Evolutionary conservation across 1,140 invertebrate species (phyloP).

Genomic region (Hyphantria cunea): DNA sequence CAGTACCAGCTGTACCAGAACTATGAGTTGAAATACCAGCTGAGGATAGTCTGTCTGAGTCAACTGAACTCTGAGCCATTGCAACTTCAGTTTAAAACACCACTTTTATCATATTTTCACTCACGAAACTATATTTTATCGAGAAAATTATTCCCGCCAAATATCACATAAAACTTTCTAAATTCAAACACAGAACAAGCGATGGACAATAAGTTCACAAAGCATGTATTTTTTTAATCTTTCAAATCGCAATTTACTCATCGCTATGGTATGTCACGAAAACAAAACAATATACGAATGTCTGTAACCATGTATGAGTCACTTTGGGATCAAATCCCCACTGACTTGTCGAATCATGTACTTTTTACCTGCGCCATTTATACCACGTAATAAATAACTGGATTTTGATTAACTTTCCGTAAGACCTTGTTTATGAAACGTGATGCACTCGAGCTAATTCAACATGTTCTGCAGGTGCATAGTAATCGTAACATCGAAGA

Average conservation of each 20-base stretch:
- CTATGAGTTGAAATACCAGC: slow-evolving; percentile 75
- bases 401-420: slow-evolving; percentile 52
- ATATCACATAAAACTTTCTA: slow-evolving; percentile 11
- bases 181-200: slow-evolving; percentile 26
- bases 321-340: slow-evolving; percentile 66
- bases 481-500: slow-evolving; percentile 53
- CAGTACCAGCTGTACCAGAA: slow-evolving; percentile 70
- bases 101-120: slow-evolving; percentile 20
- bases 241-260: slow-evolving; percentile 59
- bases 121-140: slow-evolving; percentile 2
- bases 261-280: slow-evolving; percentile 62
- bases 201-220: slow-evolving; percentile 21
- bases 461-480: slow-evolving; percentile 74
- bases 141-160: slow-evolving; percentile 9
- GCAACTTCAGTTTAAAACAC: slow-evolving; percentile 23
- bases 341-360: slow-evolving; percentile 47
- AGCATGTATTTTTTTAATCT: slow-evolving; percentile 30
- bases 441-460: slow-evolving; percentile 49
- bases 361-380: slow-evolving; percentile 43
- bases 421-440: slow-evolving; percentile 49
- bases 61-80: slow-evolving; percentile 74
- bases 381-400: slow-evolving; percentile 55
- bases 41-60: slow-evolving; percentile 76
- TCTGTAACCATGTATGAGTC: slow-evolving; percentile 69
- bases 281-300: slow-evolving; percentile 74